Conservation (phyloP, 35 echinoderm and acorn worm genomes). For the Amphiura filiformis region DNA sequence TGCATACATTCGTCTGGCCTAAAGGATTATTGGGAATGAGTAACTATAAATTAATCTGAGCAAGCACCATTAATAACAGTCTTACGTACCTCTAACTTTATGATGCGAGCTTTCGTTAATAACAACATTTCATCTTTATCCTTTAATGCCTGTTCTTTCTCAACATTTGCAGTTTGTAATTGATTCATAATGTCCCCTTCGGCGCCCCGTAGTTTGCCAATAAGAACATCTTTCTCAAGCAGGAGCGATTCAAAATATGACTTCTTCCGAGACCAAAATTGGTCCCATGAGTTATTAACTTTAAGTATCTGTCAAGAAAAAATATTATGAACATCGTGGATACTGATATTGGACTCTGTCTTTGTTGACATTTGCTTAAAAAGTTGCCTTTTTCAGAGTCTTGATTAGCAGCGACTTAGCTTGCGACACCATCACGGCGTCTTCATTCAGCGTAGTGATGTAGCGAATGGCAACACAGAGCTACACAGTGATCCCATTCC, state of each 20-base stretch:
- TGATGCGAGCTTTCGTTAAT: neutral
- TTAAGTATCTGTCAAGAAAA: neutral
- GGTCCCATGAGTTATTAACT: neutral
- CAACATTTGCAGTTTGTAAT: neutral
- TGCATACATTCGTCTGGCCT: neutral
- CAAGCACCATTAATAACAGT: neutral
- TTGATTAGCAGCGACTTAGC: too few relatives aligned
- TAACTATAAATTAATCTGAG: neutral
- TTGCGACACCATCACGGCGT: too few relatives aligned
- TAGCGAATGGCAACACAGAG: neutral
- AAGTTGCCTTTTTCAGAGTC: too few relatives aligned
- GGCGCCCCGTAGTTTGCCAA: neutral
- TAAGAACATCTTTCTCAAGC: neutral
- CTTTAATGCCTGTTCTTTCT: neutral
- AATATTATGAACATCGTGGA: neutral
- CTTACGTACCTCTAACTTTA: neutral
- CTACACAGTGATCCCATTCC: too few relatives aligned
- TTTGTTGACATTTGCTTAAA: too few relatives aligned
- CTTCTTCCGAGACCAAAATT: neutral
- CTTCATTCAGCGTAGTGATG: too few relatives aligned
- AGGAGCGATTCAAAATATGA: neutral
- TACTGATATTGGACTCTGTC: too few relatives aligned
- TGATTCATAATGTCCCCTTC: neutral
- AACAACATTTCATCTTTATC: neutral
- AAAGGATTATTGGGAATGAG: neutral